These are phyloP conservation scores for Cyanistes caeruleus DNA, from an alignment of 2,113 vertebrate genomes.

Conservation along the genomic window DNA sequence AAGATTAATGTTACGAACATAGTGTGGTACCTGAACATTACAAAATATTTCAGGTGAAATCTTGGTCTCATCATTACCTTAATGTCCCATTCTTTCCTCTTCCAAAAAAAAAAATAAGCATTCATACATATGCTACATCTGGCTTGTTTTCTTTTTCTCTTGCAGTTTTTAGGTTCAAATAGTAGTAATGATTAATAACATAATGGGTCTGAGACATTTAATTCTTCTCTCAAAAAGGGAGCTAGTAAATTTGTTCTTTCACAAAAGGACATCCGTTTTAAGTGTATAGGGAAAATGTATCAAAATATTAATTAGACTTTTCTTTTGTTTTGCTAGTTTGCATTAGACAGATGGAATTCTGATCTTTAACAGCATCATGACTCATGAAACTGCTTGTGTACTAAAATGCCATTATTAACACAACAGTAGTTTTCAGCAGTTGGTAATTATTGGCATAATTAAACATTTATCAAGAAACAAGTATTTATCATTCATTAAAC, in stretches of 20 bases:
- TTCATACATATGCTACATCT: neutral
- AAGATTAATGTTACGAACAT: neutral
- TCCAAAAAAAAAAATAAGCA: neutral
- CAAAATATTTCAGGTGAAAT: neutral
- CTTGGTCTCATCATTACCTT: neutral
- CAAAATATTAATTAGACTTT: constrained; percentile 82
- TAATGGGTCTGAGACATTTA: constrained; percentile 17
- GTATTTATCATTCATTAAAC: constrained; percentile 88
- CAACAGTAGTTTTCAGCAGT: constrained; percentile 88
- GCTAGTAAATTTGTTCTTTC: constrained; percentile 45
- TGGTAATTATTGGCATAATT: constrained; percentile 90
- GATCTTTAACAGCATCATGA: constrained; percentile 80
- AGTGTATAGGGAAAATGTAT: constrained; percentile 75
- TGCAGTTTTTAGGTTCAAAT: constrained; percentile 31
- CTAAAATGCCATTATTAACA: constrained; percentile 86
- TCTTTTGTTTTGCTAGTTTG: constrained; percentile 81
- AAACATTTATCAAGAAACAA: constrained; percentile 87
- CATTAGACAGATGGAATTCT: constrained; percentile 81
- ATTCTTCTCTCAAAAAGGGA: constrained; percentile 39
- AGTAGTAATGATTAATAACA: constrained; percentile 25
- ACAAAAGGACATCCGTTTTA: constrained; percentile 67
- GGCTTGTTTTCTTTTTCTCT: constrained; percentile 23
- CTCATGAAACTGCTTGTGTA: constrained; percentile 81
- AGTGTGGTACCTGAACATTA: neutral
- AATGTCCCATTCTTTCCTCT: neutral